Percentiles rank a stretch among this genome's conserved stretches.
Conservation (phyloP, 2,113 vertebrate genomes). For the Hippocampus abdominalis region DNA sequence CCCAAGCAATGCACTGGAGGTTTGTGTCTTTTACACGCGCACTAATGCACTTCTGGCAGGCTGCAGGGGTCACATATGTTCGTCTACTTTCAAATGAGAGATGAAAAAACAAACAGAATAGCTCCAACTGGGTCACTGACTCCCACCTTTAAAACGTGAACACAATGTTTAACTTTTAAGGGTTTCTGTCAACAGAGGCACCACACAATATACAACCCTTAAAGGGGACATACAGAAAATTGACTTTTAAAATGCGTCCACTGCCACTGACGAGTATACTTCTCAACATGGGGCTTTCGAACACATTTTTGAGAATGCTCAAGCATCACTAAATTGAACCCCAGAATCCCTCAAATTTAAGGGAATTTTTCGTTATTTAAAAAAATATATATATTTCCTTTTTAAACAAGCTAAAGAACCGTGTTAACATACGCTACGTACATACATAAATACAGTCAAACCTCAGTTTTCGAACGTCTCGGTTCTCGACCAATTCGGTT, state of each 20-base stretch:
- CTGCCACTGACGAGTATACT: no score
- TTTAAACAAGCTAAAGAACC: no score
- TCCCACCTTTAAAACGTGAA: background rate
- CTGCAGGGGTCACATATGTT: constrained; percentile 36
- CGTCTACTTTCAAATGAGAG: background rate
- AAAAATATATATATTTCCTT: no score
- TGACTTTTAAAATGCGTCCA: background rate
- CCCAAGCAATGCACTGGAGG: background rate
- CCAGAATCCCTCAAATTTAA: no score
- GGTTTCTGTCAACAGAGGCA: background rate
- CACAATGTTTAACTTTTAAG: background rate
- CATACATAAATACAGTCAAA: no score
- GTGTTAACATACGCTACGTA: no score
- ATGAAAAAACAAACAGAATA: background rate
- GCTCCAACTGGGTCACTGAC: background rate
- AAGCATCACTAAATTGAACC: no score
- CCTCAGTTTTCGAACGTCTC: no score
- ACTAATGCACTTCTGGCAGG: constrained; percentile 14
- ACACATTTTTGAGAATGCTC: no score
- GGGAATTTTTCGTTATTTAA: no score
- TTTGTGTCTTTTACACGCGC: background rate
- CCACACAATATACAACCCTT: background rate
- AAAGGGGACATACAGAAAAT: background rate
- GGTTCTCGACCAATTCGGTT: no score
- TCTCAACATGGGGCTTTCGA: no score